Base-by-base conservation (phyloP, 2,113 vertebrate genomes). In the Coryphaenoides rupestris region DNA sequence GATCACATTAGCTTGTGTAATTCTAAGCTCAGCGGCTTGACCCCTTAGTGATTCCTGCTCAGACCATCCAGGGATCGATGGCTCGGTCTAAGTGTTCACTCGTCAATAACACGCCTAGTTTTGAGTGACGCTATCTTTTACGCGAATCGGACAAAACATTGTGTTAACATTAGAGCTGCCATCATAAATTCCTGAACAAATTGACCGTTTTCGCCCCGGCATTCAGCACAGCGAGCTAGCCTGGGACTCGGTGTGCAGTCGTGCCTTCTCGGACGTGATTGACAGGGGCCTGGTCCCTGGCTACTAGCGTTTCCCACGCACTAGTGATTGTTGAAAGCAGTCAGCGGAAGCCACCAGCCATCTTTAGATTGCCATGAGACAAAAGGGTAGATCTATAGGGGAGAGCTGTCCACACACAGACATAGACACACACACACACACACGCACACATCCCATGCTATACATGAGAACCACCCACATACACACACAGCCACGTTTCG, bases 341-440 rank as follows among this genome's bases (percentile, higher is more conserved):
- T 86, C 77, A 82, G 76, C 86, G 75, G 81, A 87, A 75, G 81
- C 87, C 83, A 74, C 75, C 84, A 84, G 79, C 85, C 85, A 85
- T 77, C 75, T 69, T 62, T 84, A 77, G 74, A 72, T 73, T 9
- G 58, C 72, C 74, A 62, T 26, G 66, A 76, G 76, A 89, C 88
- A 90, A 91, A 85, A 78, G 62, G 65, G 73, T 66, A 74, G 66
- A 84, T 80, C 74, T 81, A 63, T 65, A 75, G 65, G 74, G 78
- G 75, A 28, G 69, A 76, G 76, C 69, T 73, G 62, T 62, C 16
- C 22, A 23, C 40, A 60, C 58, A 68, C 63, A 50, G 15, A 49
- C 61, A 65, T 19, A 76, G 76, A 83, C 68, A 75, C 75, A 69
- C 65, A 70, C 22, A 65, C 69, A 60, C 45, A 59, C 40, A 69